Evolutionary conservation across 2,888 invertebrate species (phyloP), one percentile per base, ranked within the genome.

Genomic region (Ceraclea dissimilis): DNA sequence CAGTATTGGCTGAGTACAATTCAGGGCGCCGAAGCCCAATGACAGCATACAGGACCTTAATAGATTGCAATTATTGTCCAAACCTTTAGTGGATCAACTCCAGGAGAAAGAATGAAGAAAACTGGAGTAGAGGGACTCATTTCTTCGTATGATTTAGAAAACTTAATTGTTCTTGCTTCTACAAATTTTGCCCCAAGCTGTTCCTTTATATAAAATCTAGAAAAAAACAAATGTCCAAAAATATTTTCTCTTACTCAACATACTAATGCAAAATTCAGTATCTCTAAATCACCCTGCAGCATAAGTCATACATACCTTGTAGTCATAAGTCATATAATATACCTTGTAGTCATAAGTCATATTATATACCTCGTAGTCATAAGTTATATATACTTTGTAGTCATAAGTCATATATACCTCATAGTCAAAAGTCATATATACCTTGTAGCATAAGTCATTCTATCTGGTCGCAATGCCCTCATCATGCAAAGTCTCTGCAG

Each of bases 21-120:
- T n/a, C n/a, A n/a, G n/a, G n/a, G n/a, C n/a, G n/a, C n/a, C n/a
- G n/a, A n/a, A n/a, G n/a, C n/a, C n/a, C n/a, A n/a, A n/a, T n/a
- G n/a, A n/a, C n/a, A n/a, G n/a, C n/a, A n/a, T n/a, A 31, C 6
- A 8, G 31, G 6, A 8, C 31, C 8, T 31, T 8, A 8, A 31
- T 31, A 31, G 31, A 31, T 31, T 6, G 6, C 8, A 31, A 31
- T 8, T 31, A 8, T 31, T 31, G 31, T 31, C 11, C 31, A 11
- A 71, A 83, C 84, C 75, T 93, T 93, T 1, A 95, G 73, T 0
- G 96, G 96, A 73, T 96, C 93, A 0, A 96, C 95, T 48, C 96
- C 96, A 1, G 95, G 86, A 0, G 95, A 96, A 2, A 96, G 78
- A 63, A 96, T 94, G 71, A 96, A 96, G 75, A 96, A 95, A 61